Evolutionary conservation across 1,140 invertebrate genomes (phyloP), one percentile per base, ranked within the genome.

Genomic region (Drosophila repletoides): DNA sequence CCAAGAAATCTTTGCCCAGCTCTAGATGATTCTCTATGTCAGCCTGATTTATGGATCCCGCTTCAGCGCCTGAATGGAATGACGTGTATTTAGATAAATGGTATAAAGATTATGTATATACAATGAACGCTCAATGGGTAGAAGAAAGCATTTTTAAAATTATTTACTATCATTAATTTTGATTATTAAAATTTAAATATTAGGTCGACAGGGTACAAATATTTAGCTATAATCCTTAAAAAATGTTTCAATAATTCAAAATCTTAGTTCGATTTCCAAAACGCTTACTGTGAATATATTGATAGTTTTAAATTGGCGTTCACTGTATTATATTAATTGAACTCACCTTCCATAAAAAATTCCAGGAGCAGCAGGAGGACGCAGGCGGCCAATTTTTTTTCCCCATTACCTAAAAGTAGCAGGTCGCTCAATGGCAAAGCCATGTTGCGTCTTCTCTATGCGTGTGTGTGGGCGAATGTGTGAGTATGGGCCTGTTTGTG

Each of bases 11-110:
- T 90, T 95, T 95, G 1, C 98, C 98, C 90, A 98, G 92, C 89
- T 99, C 96, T 87, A 99, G 92, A 92, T 99, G 98, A 84, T 95
- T 95, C 76, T 98, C 94, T 34, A 99, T 94, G 90, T 99, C 97
- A 22, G 93, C 92, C 71, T 93, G 93, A 71, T 92, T 93, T 24
- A 93, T 91, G 69, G 93, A 91, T 69, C 93, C 92, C 76, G 93
- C 92, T 90, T 93, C 94, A 93, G 84, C 64, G 89, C 91, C 70
- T 90, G 28, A 4, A 45, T 40, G 34, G 17, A 40, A 31, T 64
- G 59, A 76, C 64, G 70, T 69, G 64, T 61, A 46, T 21, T 60
- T 65, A 53, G 52, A 24, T 31, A 58, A 15, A 24, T 43, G 26
- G 22, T 17, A 28, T 1, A 10, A 53, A 24, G n/a, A 19, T 31